Conservation (phyloP, 2,888 invertebrate species). For the Brassicogethes aeneus region DNA sequence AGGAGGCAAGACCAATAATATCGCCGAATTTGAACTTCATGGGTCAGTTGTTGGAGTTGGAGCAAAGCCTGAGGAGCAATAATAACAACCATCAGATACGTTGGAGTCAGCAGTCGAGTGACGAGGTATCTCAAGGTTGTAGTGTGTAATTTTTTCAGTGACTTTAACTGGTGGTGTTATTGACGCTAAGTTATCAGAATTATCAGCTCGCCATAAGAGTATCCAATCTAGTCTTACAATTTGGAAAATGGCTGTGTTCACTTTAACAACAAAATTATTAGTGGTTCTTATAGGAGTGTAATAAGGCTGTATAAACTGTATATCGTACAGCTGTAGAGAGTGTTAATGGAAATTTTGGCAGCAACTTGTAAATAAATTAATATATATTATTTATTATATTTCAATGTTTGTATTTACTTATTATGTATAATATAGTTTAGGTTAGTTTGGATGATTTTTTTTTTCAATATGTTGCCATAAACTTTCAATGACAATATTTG, state of each 20-base stretch:
- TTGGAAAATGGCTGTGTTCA: constrained; percentile 39
- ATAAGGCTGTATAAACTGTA: neutral
- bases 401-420: neutral
- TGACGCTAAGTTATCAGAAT: constrained; percentile 17
- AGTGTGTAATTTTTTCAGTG: constrained; percentile 41
- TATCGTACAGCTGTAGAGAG: neutral
- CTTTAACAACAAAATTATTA: neutral
- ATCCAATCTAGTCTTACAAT: constrained; percentile 32
- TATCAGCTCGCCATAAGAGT: constrained; percentile 32
- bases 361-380: constrained; percentile 16
- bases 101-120: constrained; percentile 45
- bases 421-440: neutral
- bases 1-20: constrained; percentile 77
- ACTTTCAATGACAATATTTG: neutral
- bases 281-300: neutral
- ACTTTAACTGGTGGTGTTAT: constrained; percentile 1
- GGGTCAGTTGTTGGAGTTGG: constrained; percentile 79
- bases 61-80: constrained; percentile 51
- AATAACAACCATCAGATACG: constrained; percentile 42
- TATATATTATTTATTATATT: constrained; percentile 17
- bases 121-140: constrained; percentile 47
- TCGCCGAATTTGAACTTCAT: constrained; percentile 94
- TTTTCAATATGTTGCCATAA: neutral
- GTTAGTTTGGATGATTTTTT: too few relatives aligned
- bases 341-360: constrained; percentile 9